Evolutionary conservation across 2,113 vertebrate species (phyloP).

Genomic region (Orthonyx spaldingii): DNA sequence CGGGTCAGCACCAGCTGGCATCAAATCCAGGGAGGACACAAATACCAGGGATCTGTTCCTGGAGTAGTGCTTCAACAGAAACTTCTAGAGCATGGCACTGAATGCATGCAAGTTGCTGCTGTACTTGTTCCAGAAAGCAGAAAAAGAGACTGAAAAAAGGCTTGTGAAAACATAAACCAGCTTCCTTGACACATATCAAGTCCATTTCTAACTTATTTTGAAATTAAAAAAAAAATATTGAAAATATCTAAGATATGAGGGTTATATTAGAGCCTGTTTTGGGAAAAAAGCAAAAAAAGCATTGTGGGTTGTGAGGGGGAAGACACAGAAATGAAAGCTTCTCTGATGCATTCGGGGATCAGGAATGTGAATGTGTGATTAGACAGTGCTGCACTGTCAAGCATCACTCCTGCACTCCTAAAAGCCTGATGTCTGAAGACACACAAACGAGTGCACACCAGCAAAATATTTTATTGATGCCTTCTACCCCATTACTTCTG

Average conservation of each 20-base stretch:
- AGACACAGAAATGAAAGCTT: neutral
- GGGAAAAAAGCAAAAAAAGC: rapidly evolving
- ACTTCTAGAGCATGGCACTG: rapidly evolving
- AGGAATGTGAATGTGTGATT: neutral
- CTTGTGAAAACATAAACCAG: neutral
- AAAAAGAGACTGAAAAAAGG: neutral
- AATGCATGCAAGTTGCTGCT: rapidly evolving
- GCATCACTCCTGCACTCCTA: neutral
- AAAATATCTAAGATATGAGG: neutral
- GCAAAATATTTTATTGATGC: neutral
- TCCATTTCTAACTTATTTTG: neutral
- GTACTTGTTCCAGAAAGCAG: neutral
- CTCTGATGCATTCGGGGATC: neutral
- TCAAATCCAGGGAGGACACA: neutral
- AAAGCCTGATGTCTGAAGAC: neutral
- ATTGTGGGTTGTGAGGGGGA: neutral
- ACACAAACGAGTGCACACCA: neutral
- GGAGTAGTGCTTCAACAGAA: neutral
- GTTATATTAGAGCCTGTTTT: neutral
- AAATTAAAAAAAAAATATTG: neutral
- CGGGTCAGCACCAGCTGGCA: neutral
- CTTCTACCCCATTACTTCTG: neutral
- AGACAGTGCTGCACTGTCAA: neutral
- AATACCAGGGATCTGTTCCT: neutral
- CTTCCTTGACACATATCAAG: neutral